phyloP scores from a whole-genome alignment of 2,797 vertebrate genomes.

The Epinephelus awoara region DNA sequence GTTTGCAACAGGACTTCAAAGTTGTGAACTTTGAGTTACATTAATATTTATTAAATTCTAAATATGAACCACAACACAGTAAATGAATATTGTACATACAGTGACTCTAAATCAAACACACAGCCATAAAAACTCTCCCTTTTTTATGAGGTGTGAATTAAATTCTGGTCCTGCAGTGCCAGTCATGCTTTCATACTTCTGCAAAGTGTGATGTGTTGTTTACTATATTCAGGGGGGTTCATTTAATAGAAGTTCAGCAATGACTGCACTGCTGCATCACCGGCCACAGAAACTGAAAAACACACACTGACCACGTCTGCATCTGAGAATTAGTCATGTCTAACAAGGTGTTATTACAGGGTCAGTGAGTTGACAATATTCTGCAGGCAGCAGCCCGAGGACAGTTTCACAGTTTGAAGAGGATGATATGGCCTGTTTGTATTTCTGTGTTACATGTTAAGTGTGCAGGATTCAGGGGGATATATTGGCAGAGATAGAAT shows the following conservation, averaged over 20 bases:
- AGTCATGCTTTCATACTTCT: neutral
- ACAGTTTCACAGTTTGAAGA: neutral
- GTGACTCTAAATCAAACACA: neutral
- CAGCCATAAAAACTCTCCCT: neutral
- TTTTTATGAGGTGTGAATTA: neutral
- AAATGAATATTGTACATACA: neutral
- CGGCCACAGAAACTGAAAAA: slow-evolving; percentile 45
- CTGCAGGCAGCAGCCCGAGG: neutral
- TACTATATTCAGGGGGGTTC: neutral
- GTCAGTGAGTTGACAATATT: neutral
- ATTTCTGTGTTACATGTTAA: neutral
- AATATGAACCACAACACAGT: neutral
- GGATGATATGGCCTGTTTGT: neutral
- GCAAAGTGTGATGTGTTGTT: slow-evolving; percentile 21
- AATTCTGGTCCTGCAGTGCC: neutral
- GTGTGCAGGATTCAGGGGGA: no score
- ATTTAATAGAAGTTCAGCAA: slow-evolving; percentile 6
- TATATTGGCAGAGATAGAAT: no score
- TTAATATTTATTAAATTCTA: neutral
- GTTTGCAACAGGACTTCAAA: slow-evolving; percentile 14
- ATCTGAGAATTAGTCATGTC: slow-evolving; percentile 44
- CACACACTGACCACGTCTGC: slow-evolving; percentile 38
- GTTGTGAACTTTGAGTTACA: slow-evolving; percentile 7
- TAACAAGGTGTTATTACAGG: slow-evolving; percentile 1
- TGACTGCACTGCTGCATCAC: slow-evolving; percentile 43